Evolutionary conservation across 2,888 invertebrate genomes (phyloP), one percentile per base, ranked within the genome.

Genomic region (Allolobophora icterica): DNA sequence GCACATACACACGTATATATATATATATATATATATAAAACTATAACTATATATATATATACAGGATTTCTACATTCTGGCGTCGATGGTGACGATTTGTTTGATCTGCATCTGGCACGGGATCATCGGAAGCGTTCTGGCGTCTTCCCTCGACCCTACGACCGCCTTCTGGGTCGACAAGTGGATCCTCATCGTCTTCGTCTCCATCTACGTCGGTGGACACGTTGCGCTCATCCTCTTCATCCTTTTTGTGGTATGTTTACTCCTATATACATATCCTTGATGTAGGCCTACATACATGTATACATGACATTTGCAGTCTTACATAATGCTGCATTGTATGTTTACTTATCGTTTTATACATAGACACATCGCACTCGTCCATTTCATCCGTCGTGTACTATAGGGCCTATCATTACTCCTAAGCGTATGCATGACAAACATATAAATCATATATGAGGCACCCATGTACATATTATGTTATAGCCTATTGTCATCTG

Each of bases 21-120:
- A 71, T n/a, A 13, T 45, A 45, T 19, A 45, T 19, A 45, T 45
- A 45, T 17, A 45, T 13, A 45, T 19, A 45, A 1, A 11, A 45
- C 13, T 45, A 45, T 45, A 45, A 1, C 1, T 45, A 45, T 45
- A 45, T 45, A 45, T 19, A 45, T 19, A 45, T 71, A 11, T n/a
- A 15, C 89, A 92, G 91, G 92, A 92, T 84, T 91, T 91, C 30
- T 95, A 95, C 93, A 92, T 95, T 89, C 92, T 95, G 90, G 94
- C 94, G 21, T 94, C 95, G 90, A 94, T 95, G 94, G 93, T 95
- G 45, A 94, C 94, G 94, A 92, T 95, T 92, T 94, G 94, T 2
- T 93, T 94, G 4, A 94, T 95, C 33, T 95, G 95, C 92, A 93
- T 94, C 42, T 95, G 95, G 95, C 95, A 95, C 92, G 94, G 94